phyloP scores from a whole-genome alignment of 1,140 invertebrate species.

The Cecropterus lyciades region DNA sequence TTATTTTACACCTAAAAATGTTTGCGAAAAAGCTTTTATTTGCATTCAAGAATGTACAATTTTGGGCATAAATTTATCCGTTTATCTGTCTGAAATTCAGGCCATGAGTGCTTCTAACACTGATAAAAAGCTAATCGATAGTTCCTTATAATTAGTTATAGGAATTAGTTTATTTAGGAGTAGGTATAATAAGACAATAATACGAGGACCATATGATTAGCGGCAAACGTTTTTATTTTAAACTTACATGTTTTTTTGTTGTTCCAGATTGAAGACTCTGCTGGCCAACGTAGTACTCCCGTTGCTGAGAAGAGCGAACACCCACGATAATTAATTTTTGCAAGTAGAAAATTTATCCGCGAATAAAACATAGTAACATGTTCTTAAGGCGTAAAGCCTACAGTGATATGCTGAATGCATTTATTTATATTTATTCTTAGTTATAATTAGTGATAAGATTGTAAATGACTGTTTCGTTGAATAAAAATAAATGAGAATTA shows the following conservation, averaged over 20 bases:
- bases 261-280: neutral
- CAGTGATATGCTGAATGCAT: slow-evolving; percentile 71
- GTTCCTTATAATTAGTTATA: too few species aligned
- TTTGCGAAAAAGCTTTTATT: too few species aligned
- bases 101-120: too few species aligned
- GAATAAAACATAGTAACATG: slow-evolving; percentile 9
- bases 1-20: too few species aligned
- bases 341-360: slow-evolving; percentile 7
- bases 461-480: slow-evolving; percentile 75
- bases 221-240: too few species aligned
- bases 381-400: slow-evolving; percentile 33
- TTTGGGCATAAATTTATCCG: too few species aligned
- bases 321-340: slow-evolving; percentile 1
- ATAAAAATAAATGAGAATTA: slow-evolving; percentile 80
- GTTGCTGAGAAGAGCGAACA: neutral
- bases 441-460: slow-evolving; percentile 49
- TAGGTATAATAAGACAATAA: too few species aligned
- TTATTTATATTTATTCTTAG: slow-evolving; percentile 56
- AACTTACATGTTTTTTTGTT: neutral
- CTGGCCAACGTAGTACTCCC: neutral
- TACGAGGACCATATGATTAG: too few species aligned
- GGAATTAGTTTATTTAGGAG: too few species aligned
- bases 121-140: too few species aligned
- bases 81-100: too few species aligned
- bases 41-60: too few species aligned